Conservation (phyloP, 2,797 vertebrate genomes). For the Muraenolepis orangiensis region DNA sequence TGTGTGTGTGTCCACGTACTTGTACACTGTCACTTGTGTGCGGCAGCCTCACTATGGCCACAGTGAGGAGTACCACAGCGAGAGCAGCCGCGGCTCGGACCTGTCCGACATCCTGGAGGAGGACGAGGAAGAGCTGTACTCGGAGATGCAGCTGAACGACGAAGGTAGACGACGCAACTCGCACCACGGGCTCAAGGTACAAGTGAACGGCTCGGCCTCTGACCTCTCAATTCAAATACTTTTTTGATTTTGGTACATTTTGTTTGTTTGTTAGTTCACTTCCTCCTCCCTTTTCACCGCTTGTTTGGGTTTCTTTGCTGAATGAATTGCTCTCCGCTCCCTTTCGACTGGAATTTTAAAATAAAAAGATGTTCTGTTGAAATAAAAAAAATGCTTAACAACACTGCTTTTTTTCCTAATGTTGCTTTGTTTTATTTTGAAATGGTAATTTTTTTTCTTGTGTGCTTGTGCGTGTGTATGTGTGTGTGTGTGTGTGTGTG, state of each 20-base stretch:
- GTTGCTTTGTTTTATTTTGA: slow-evolving; percentile 23
- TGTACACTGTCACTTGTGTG: slow-evolving; percentile 66
- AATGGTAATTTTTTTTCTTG: slow-evolving; percentile 27
- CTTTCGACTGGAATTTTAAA: not conserved
- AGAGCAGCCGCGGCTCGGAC: slow-evolving; percentile 97
- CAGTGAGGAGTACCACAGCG: slow-evolving; percentile 91
- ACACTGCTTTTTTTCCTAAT: not conserved
- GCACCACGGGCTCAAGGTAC: slow-evolving; percentile 90
- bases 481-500: slow-evolving; percentile 54
- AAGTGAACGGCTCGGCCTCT: not conserved
- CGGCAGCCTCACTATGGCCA: slow-evolving; percentile 87
- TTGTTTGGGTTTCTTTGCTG: not conserved
- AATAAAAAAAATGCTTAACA: not conserved
- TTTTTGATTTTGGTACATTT: slow-evolving; percentile 50
- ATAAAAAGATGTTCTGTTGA: not conserved
- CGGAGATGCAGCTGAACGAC: slow-evolving; percentile 91
- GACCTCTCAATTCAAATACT: slow-evolving; percentile 36
- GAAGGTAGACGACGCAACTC: slow-evolving; percentile 88
- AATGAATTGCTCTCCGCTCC: not conserved
- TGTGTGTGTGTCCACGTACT: slow-evolving; percentile 49
- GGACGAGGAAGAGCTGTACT: slow-evolving; percentile 97
- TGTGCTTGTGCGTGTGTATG: slow-evolving; percentile 34
- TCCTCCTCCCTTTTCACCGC: not conserved
- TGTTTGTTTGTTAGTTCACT: too few relatives aligned
- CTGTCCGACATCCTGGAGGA: slow-evolving; percentile 99